Base-by-base conservation (phyloP, 2,113 vertebrate genomes). In the Lepisosteus osseus region DNA sequence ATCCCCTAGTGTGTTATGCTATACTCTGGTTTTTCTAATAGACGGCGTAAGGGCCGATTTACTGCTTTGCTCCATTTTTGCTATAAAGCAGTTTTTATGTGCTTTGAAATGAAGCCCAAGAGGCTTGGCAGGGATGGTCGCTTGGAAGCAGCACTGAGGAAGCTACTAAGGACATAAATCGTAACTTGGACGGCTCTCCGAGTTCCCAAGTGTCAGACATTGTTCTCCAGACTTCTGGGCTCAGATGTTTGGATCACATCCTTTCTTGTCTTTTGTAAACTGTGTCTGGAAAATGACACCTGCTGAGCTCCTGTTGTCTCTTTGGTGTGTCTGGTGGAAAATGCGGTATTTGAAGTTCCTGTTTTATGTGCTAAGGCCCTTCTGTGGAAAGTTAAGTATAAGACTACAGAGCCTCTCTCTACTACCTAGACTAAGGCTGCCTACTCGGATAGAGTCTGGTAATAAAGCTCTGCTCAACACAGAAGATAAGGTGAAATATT, bases 91-190 rank as follows among this genome's bases (percentile, higher is more conserved):
- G 72, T 90, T 90, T 29, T 87, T 80, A 87, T 87, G 76, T 65
- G 77, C 82, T 90, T 84, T 88, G 82, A 87, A 90, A 90, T 81
- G 80, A 90, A 89, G 83, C 80, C 82, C 75, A 77, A 77, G 72
- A 75, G 65, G 69, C 85, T 86, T 88, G 90, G 83, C 85, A 74
- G 29, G 1, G 70, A 64, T 70, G 11, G 73, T 78, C 81, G 0
- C 84, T 81, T 89, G 82, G 76, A 83, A 82, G 82, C 76, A 86
- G 82, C 78, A 80, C 81, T 79, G 75, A 80, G 79, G 73, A 80
- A 80, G 84, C 78, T 77, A 81, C 54, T 76, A 80, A 81, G 71
- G 78, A 85, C 86, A 80, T 89, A 84, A 90, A 87, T 89, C 72
- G 71, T 73, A 75, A 75, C 79, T 86, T 84, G 81, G 86, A 86